Evolutionary conservation across 1,140 invertebrate genomes (phyloP).

Genomic region (Nymphalis io): DNA sequence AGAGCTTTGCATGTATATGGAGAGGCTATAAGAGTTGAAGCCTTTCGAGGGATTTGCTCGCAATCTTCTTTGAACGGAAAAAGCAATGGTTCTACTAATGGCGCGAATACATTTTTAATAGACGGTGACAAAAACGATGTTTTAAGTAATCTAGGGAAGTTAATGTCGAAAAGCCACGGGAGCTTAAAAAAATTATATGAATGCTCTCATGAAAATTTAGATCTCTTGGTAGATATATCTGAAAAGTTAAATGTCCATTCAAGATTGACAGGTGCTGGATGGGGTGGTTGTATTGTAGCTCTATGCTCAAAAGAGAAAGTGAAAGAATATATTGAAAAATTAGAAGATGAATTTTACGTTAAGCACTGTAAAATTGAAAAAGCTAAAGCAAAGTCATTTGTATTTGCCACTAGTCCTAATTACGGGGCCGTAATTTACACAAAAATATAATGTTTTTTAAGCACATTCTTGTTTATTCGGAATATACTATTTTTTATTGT

Average conservation of each 20-base stretch:
- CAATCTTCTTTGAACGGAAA: slow-evolving; percentile 78
- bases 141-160: slow-evolving; percentile 85
- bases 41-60: slow-evolving; percentile 87
- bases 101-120: slow-evolving; percentile 57
- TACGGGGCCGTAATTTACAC: slow-evolving; percentile 79
- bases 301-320: slow-evolving; percentile 86
- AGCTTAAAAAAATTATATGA: slow-evolving; percentile 94
- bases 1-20: slow-evolving; percentile 93
- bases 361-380: slow-evolving; percentile 74
- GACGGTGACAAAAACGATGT: slow-evolving; percentile 48
- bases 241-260: slow-evolving; percentile 88
- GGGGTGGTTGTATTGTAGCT: slow-evolving; percentile 98
- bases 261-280: slow-evolving; percentile 96
- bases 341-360: slow-evolving; percentile 88
- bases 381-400: slow-evolving; percentile 70
- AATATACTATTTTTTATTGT: too few species aligned
- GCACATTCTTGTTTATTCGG: background rate
- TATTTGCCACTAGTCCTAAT: slow-evolving; percentile 82
- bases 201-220: slow-evolving; percentile 95
- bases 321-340: slow-evolving; percentile 84
- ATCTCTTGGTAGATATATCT: slow-evolving; percentile 91
- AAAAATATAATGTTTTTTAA: slow-evolving; percentile 6
- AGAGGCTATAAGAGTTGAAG: slow-evolving; percentile 91
- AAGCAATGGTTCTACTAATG: slow-evolving; percentile 78
- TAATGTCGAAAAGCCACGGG: slow-evolving; percentile 95